Evolutionary conservation across 1,140 invertebrate genomes (phyloP), one percentile per base, ranked within the genome.

Genomic region (Papilio machaon): DNA sequence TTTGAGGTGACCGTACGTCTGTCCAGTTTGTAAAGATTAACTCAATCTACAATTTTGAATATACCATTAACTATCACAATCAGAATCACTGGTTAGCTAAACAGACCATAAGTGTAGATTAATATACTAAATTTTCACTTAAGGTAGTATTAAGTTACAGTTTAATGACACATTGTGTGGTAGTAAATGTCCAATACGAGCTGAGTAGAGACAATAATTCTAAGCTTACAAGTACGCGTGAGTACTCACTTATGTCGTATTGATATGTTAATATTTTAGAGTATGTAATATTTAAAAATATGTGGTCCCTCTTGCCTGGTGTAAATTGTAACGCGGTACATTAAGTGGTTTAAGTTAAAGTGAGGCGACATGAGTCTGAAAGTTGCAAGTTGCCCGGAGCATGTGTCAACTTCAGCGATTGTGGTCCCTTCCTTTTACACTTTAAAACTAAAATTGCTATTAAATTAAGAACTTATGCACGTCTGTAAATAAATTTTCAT

Each of bases 321-420:
- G 85, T 87, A 84, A 87, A 84, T 83, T 85, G 80, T 83, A 83
- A 82, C 83, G 83, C 82, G 81, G 81, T 79, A 83, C 79, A 83
- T 85, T 85, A 82, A 85, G 79, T 81, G 85, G 85, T 82, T 83
- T 54, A 80, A 67, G 60, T 60, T 60, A 19, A 64, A 79, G 77
- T 79, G 77, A 83, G 76, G 80, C 82, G 83, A 83, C 84, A 87
- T 85, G 81, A 84, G 83, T 85, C 82, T 84, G 83, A 84, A 88
- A 86, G 87, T 86, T 86, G 83, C 85, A 83, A 85, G 80, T 81
- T 81, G 84, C 81, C 82, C 80, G 46, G 80, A 88, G 84, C 81
- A 86, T 84, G 84, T 84, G 88, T 89, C 86, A 88, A 84, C 79
- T 74, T 83, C 88, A 89, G 86, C 85, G 84, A 89, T 86, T 84